Conservation (phyloP, 2,888 invertebrate genomes). For the Nephrotoma flavescens region DNA sequence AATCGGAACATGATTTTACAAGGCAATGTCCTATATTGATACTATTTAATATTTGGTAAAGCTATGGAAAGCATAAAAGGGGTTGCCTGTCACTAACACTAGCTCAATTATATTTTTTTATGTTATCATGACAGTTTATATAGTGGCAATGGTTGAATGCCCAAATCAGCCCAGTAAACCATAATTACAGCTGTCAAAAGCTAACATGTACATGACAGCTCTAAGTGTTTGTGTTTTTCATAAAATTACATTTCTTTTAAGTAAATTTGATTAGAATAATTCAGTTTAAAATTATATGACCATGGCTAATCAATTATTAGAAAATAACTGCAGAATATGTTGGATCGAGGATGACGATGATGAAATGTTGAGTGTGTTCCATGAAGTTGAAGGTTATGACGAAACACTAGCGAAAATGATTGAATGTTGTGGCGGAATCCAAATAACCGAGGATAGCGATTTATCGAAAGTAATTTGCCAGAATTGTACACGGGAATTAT, state of each 20-base stretch:
- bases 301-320: constrained; percentile 15
- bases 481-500: constrained; percentile 24
- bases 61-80: no score
- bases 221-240: not conserved
- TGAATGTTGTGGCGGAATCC: constrained; percentile 21
- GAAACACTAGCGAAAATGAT: constrained; percentile 21
- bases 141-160: no score
- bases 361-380: constrained; percentile 22
- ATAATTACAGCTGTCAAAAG: not conserved
- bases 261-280: not conserved
- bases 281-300: not conserved
- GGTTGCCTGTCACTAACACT: no score
- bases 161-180: no score
- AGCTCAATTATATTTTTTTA: no score
- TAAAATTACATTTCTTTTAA: not conserved
- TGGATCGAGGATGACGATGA: constrained; percentile 20
- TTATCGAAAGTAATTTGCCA: constrained; percentile 25
- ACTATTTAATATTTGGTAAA: no score
- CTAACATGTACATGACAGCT: not conserved
- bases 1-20: no score
- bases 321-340: constrained; percentile 24
- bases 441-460: constrained; percentile 19
- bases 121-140: no score
- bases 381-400: constrained; percentile 23
- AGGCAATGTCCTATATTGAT: no score